Evolutionary conservation across 2,888 invertebrate species (phyloP).

Genomic region (Eubasilissa splendida): DNA sequence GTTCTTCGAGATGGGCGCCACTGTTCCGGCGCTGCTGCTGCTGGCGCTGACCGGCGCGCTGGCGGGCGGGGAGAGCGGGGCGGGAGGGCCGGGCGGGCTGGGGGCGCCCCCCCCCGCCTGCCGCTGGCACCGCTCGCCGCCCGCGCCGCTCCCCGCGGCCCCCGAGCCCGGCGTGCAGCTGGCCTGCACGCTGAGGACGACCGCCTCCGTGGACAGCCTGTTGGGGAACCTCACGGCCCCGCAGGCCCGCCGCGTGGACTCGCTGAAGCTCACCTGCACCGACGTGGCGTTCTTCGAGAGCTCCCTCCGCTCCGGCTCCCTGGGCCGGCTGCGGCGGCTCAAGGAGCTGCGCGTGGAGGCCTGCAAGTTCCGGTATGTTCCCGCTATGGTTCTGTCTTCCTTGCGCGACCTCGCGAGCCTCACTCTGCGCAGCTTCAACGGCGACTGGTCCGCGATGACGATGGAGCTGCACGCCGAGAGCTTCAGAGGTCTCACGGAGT

Average conservation of each 20-base stretch:
- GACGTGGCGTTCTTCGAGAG: constrained; percentile 84
- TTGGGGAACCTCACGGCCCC: constrained; percentile 81
- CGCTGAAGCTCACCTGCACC: constrained; percentile 80
- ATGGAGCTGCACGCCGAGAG: constrained; percentile 84
- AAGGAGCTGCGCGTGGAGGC: constrained; percentile 82
- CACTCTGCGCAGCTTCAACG: constrained; percentile 81
- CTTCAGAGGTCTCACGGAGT: constrained; percentile 79
- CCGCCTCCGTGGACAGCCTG: constrained; percentile 79
- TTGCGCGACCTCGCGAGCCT: constrained; percentile 80
- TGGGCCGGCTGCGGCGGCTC: constrained; percentile 79
- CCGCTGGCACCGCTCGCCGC: constrained; percentile 77
- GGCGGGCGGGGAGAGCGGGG: constrained; percentile 26
- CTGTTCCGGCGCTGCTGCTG: constrained; percentile 9
- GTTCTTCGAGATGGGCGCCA: constrained; percentile 3
- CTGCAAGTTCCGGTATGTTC: constrained; percentile 84
- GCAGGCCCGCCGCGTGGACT: constrained; percentile 81
- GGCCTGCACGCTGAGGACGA: constrained; percentile 82
- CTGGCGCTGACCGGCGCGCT: constrained; percentile 16
- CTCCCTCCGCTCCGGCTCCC: constrained; percentile 76
- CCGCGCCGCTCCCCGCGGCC: constrained; percentile 42
- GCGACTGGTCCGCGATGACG: constrained; percentile 85
- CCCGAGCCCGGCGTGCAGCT: constrained; percentile 70
- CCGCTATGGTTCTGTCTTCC: constrained; percentile 79
- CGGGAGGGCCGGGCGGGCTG: constrained; percentile 57
- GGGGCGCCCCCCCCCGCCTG: constrained; percentile 80